phyloP scores from a whole-genome alignment of 2,888 invertebrate species.

The Euzetes globulus region DNA sequence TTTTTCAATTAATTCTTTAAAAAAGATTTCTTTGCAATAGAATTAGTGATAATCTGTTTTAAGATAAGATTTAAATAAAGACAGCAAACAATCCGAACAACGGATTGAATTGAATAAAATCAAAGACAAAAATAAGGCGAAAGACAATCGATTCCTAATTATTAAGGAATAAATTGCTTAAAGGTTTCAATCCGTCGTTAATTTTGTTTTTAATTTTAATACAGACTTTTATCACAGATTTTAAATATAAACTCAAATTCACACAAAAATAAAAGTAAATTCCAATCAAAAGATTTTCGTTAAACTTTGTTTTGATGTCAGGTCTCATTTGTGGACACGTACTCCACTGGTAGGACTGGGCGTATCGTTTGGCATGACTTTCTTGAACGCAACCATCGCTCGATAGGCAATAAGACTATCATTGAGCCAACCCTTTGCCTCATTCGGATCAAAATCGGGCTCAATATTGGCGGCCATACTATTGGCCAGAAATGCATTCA shows the following conservation, averaged over 20 bases:
- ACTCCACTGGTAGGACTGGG: slow-evolving; percentile 3
- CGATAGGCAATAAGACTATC: slow-evolving; percentile 32
- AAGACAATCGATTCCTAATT: no score
- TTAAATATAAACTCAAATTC: not conserved
- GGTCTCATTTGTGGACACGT: not conserved
- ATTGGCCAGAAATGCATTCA: slow-evolving; percentile 29
- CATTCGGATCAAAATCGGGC: slow-evolving; percentile 9
- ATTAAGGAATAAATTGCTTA: no score
- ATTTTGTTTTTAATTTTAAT: no score
- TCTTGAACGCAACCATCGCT: slow-evolving; percentile 34
- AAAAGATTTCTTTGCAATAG: not conserved
- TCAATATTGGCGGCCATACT: not conserved
- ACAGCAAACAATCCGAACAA: no score
- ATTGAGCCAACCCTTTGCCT: slow-evolving; percentile 34
- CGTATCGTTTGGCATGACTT: slow-evolving; percentile 3
- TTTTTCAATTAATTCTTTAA: not conserved
- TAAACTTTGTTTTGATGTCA: not conserved
- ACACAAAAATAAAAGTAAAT: not conserved
- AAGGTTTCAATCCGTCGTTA: no score
- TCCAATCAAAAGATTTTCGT: not conserved
- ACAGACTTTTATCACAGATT: no score
- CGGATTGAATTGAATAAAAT: no score
- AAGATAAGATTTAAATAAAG: no score
- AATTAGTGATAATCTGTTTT: no score
- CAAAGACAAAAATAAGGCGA: no score